Evolutionary conservation across 2,797 vertebrate genomes (phyloP).

Genomic region (Arnoldichthys spilopterus): DNA sequence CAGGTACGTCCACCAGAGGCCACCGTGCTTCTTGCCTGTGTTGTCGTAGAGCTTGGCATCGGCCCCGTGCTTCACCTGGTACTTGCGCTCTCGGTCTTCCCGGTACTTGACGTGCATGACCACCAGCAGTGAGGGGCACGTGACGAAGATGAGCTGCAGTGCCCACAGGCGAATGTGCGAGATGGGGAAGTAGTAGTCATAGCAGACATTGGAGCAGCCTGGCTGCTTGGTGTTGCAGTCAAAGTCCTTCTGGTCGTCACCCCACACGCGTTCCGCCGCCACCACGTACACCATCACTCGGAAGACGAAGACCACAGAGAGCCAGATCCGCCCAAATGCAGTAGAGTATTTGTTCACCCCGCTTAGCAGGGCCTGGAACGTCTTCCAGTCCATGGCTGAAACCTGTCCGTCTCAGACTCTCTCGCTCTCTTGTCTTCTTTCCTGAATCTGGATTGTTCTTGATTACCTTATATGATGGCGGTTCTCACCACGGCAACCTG

Average conservation of each 20-base stretch:
- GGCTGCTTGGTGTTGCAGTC: slow-evolving; percentile 97
- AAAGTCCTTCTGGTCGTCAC: slow-evolving; percentile 97
- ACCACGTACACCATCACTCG: slow-evolving; percentile 96
- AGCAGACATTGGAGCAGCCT: slow-evolving; percentile 94
- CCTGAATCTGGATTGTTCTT: neutral
- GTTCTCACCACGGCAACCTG: slow-evolving; percentile 18
- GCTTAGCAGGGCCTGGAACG: slow-evolving; percentile 88
- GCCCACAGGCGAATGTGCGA: slow-evolving; percentile 99
- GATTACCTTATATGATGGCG: neutral
- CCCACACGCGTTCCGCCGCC: slow-evolving; percentile 94
- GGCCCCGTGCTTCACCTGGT: slow-evolving; percentile 81
- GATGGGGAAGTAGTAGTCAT: slow-evolving; percentile 92
- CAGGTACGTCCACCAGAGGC: slow-evolving; percentile 99
- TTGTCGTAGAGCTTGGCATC: slow-evolving; percentile 84
- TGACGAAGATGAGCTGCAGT: slow-evolving; percentile 97
- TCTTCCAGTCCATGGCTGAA: slow-evolving; percentile 94
- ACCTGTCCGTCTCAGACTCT: neutral
- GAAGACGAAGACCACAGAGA: slow-evolving; percentile 97
- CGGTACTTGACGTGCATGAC: slow-evolving; percentile 96
- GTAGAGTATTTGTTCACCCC: slow-evolving; percentile 98
- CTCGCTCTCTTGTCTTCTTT: neutral
- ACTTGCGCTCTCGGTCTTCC: slow-evolving; percentile 88
- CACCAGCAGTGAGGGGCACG: slow-evolving; percentile 94
- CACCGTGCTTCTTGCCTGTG: slow-evolving; percentile 92
- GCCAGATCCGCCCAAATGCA: slow-evolving; percentile 92